Evolutionary conservation across 1,140 invertebrate species (phyloP).

Genomic region (Ladona fulva): DNA sequence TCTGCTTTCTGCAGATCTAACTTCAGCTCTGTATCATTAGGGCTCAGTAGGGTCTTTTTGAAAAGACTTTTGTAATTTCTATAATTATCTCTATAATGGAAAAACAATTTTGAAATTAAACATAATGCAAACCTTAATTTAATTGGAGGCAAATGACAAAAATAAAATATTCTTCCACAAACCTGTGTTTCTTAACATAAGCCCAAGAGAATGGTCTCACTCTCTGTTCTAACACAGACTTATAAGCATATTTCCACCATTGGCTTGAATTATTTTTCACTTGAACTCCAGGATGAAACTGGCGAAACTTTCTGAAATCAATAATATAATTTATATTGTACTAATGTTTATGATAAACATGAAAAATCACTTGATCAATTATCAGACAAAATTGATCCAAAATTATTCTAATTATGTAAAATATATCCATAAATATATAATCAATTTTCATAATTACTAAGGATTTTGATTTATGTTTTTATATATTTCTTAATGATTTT

Average conservation of each 20-base stretch:
- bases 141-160: background rate
- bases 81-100: conserved; percentile 49
- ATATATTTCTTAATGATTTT: no score
- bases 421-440: no score
- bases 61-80: conserved; percentile 61
- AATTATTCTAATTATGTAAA: no score
- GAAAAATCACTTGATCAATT: no score
- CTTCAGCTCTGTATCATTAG: conserved; percentile 62
- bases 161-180: conserved; percentile 14
- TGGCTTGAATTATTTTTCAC: conserved; percentile 35
- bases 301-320: conserved; percentile 42
- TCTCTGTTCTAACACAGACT: conserved; percentile 59
- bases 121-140: background rate
- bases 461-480: no score
- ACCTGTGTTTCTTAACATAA: conserved; percentile 56
- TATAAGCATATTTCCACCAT: conserved; percentile 75
- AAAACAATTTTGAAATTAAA: conserved; percentile 11
- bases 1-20: conserved; percentile 65
- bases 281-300: conserved; percentile 38
- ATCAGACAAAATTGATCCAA: no score
- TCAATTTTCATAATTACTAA: no score
- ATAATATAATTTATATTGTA: conserved; percentile 12
- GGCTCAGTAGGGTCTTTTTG: conserved; percentile 58
- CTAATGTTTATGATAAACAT: background rate
- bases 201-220: conserved; percentile 65